Evolutionary conservation across 2,797 vertebrate genomes (phyloP), one percentile per base, ranked within the genome.

Genomic region (Platyrinchus mystaceus): DNA sequence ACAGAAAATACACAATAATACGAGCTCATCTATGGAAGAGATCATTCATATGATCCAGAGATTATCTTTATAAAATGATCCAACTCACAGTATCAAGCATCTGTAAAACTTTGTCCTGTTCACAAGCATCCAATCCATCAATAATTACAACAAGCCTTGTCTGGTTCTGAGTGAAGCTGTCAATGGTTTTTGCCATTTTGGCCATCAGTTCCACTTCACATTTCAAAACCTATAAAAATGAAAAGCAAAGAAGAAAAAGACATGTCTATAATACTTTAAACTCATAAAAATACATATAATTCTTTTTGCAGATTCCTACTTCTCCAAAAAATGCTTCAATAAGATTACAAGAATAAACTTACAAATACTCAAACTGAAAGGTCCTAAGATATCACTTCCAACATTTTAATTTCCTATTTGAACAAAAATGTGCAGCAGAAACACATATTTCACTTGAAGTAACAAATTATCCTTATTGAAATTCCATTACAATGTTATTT

Each of bases 161-260:
- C 97, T 99, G 99, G 93, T 99, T 99, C 97, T 99, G 99, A 26
- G 99, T 99, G 97, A 99, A 99, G 90, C 99, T 97, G 66, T 99
- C 99, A 20, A 99, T 99, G 50, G 99, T 98, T 96, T 99, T 99
- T 2, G 99, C 98, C 99, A 99, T 99, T 97, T 96, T 98, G 50
- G 99, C 99, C 99, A 99, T 99, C 89, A 99, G 95, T 90, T 99
- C 99, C 94, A 99, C 99, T 96, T 99, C 99, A 24, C 98, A 98
- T 96, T 99, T 99, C 77, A 99, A 97, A 89, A 99, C 99, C 99
- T 99, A 93, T 0, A 20, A 76, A 81, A 69, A 74, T 1, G 1
- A 79, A 81, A 49, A 49, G 39, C 12, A 80, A 82, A 47, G 32
- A 69, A 80, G 3, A 12, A 77, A 63, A 66, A 49, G 9, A 44